Percentiles rank a stretch among this genome's conserved stretches.
Conservation (phyloP, 2,797 vertebrate species). For the Uromys caudimaculatus region DNA sequence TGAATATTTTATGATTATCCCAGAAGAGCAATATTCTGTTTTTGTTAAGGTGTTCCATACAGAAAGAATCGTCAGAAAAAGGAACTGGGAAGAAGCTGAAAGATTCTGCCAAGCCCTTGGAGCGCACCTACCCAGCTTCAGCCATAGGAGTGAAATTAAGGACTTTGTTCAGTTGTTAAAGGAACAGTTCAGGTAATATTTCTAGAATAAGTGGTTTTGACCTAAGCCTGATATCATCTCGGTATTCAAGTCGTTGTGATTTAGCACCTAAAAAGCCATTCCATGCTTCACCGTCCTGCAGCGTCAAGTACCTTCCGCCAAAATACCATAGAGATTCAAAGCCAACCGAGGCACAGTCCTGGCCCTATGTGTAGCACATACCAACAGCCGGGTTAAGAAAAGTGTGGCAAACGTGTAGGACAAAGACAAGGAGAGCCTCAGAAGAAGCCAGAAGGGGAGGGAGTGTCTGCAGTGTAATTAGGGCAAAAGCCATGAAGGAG, state of each 20-base stretch:
- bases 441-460: neutral
- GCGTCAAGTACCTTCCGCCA: neutral
- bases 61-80: constrained; percentile 93
- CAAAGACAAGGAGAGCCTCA: neutral
- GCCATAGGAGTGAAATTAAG: constrained; percentile 88
- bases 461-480: neutral
- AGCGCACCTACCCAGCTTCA: constrained; percentile 94
- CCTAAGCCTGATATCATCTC: constrained; percentile 29
- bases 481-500: neutral
- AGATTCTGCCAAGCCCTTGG: constrained; percentile 95
- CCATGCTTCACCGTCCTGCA: neutral
- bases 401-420: neutral
- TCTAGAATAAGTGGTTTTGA: constrained; percentile 13
- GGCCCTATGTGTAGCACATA: neutral
- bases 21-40: constrained; percentile 92
- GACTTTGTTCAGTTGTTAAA: constrained; percentile 89
- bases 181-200: constrained; percentile 92
- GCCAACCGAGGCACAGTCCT: neutral
- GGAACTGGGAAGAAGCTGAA: constrained; percentile 96
- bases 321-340: neutral
- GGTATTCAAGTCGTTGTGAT: neutral
- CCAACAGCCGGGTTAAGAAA: neutral
- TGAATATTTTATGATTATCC: constrained; percentile 83
- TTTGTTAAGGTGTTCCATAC: constrained; percentile 93
- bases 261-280: constrained; percentile 16